phyloP scores from a whole-genome alignment of 2,797 vertebrate species.

The Phrynocephalus guinanensis region DNA sequence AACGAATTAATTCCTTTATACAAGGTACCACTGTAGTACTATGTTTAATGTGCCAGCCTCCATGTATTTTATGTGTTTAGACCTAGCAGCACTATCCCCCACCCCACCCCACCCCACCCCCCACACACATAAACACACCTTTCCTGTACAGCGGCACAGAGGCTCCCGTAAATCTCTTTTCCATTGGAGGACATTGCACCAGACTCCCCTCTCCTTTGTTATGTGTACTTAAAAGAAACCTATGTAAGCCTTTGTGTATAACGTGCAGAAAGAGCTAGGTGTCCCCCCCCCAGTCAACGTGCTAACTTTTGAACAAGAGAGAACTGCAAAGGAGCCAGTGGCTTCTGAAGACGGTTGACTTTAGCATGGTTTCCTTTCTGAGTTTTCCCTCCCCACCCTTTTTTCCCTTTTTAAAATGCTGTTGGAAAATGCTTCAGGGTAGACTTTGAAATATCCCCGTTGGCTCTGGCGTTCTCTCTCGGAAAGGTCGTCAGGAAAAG shows the following conservation, averaged over 20 bases:
- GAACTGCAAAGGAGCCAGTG: accelerated
- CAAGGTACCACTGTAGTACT: too few species aligned
- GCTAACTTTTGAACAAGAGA: slow-evolving; percentile 1
- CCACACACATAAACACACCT: too few species aligned
- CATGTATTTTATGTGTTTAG: not conserved
- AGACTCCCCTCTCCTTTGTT: not conserved
- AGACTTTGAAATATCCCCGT: slow-evolving; percentile 15
- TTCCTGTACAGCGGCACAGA: not conserved
- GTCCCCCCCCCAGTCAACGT: not conserved
- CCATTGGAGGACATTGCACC: not conserved
- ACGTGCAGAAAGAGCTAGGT: not conserved
- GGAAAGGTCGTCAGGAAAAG: not conserved
- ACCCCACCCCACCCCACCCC: too few species aligned
- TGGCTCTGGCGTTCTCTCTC: not conserved
- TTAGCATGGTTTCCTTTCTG: not conserved
- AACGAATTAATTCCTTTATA: too few species aligned
- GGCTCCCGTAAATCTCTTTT: too few species aligned
- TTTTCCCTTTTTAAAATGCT: too few species aligned
- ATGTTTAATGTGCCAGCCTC: accelerated
- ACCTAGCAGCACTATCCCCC: not conserved
- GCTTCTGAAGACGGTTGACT: not conserved
- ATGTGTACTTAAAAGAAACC: not conserved
- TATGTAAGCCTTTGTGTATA: not conserved
- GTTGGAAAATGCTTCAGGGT: not conserved
- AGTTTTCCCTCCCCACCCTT: not conserved